Evolutionary conservation across 2,797 vertebrate species (phyloP).

Genomic region (Eulemur rubriventer): DNA sequence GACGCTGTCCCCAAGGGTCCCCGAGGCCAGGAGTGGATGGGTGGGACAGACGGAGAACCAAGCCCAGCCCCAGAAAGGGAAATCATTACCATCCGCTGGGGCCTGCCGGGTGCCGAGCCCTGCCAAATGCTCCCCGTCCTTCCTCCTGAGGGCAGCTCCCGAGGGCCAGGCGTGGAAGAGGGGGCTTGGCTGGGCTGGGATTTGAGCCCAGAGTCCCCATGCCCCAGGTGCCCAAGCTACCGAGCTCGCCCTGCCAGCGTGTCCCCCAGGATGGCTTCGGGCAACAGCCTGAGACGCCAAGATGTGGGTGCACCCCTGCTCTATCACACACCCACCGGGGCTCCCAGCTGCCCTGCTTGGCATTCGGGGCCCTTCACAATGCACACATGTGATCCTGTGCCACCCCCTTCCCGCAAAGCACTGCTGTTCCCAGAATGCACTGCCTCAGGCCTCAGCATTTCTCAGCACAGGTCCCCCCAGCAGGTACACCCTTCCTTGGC

Average conservation of each 20-base stretch:
- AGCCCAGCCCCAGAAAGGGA: not conserved
- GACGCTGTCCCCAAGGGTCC: not conserved
- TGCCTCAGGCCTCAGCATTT: not conserved
- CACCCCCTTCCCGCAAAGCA: not conserved
- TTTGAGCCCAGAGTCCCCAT: accelerated
- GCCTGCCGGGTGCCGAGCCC: not conserved
- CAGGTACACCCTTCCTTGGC: not conserved
- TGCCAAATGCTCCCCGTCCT: accelerated
- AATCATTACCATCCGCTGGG: accelerated
- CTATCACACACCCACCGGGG: not conserved
- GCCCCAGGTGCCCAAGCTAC: not conserved
- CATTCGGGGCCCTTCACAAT: not conserved
- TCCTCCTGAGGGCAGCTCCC: not conserved
- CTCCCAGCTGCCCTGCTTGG: not conserved
- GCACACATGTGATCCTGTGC: not conserved
- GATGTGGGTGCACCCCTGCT: no score
- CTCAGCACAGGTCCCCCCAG: not conserved
- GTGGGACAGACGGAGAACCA: conserved; percentile 10
- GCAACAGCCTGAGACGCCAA: accelerated
- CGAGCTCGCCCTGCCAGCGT: not conserved
- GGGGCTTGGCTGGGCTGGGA: no score
- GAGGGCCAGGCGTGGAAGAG: not conserved
- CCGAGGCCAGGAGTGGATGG: conserved; percentile 56
- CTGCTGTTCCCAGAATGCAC: not conserved
- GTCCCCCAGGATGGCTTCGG: accelerated